phyloP scores from a whole-genome alignment of 2,888 invertebrate species.

The Mesochorus sp. region DNA sequence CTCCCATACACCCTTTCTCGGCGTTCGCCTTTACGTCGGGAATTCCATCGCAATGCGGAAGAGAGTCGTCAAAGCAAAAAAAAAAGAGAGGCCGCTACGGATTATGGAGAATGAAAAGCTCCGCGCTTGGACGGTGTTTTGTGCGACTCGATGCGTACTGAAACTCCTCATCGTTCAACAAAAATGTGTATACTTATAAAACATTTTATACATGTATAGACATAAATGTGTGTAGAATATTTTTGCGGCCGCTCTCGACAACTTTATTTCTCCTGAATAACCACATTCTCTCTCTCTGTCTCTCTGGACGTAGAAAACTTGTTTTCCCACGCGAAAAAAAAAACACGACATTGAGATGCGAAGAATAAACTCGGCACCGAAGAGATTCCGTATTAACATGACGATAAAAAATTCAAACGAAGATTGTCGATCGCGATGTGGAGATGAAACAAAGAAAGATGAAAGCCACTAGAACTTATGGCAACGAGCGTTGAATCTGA shows the following conservation, averaged over 20 bases:
- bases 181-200: neutral
- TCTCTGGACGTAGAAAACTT: neutral
- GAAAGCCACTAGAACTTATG: no score
- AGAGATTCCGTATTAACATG: neutral
- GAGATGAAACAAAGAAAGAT: no score
- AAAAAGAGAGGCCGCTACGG: conserved; percentile 31
- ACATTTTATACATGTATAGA: neutral
- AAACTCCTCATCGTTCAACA: neutral
- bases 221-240: neutral
- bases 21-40: conserved; percentile 6
- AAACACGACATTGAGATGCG: conserved; percentile 32
- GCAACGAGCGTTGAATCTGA: no score
- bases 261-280: neutral
- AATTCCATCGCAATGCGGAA: conserved; percentile 22
- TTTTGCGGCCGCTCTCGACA: neutral
- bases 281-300: neutral
- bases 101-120: conserved; percentile 43
- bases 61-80: conserved; percentile 51
- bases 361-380: conserved; percentile 19
- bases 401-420: conserved; percentile 1
- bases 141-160: neutral
- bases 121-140: neutral
- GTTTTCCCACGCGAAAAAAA: neutral
- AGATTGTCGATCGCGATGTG: conserved; percentile 28
- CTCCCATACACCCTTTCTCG: neutral